Conservation (phyloP, 2,888 invertebrate genomes). For the Polymixis lichenea region DNA sequence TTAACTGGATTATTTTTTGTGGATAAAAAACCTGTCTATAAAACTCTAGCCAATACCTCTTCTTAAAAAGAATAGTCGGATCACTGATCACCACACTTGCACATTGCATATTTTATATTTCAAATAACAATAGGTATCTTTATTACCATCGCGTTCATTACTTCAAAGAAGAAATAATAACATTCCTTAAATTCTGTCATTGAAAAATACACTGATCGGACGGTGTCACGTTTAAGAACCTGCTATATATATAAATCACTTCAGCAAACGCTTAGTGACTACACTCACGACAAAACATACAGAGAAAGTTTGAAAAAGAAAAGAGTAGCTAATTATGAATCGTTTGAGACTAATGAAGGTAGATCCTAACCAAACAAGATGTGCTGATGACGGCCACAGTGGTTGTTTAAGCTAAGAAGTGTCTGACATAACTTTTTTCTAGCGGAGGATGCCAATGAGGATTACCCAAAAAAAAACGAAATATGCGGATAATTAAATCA, state of each 20-base stretch:
- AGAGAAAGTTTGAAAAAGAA: slow-evolving; percentile 1
- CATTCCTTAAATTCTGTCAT: no score
- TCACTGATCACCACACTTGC: neutral
- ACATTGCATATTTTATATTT: neutral
- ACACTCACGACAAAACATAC: neutral
- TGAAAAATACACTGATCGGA: neutral
- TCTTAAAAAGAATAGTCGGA: neutral
- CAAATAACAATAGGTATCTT: neutral
- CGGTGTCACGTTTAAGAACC: no score
- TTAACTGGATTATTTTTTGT: neutral
- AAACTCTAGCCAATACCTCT: neutral
- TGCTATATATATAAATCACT: neutral
- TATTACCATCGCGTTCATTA: no score
- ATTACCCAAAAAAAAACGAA: neutral
- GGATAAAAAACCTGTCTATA: no score
- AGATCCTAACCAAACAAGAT: slow-evolving; percentile 34
- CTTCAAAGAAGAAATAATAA: neutral
- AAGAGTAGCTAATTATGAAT: slow-evolving; percentile 14
- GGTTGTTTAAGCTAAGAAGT: neutral
- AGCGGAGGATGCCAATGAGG: neutral
- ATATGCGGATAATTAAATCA: no score
- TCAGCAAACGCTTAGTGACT: neutral
- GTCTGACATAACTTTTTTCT: neutral
- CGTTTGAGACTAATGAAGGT: slow-evolving; percentile 6
- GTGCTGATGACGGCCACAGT: neutral